Base-by-base conservation (phyloP, 2,113 vertebrate genomes). In the Regulus satrapa region DNA sequence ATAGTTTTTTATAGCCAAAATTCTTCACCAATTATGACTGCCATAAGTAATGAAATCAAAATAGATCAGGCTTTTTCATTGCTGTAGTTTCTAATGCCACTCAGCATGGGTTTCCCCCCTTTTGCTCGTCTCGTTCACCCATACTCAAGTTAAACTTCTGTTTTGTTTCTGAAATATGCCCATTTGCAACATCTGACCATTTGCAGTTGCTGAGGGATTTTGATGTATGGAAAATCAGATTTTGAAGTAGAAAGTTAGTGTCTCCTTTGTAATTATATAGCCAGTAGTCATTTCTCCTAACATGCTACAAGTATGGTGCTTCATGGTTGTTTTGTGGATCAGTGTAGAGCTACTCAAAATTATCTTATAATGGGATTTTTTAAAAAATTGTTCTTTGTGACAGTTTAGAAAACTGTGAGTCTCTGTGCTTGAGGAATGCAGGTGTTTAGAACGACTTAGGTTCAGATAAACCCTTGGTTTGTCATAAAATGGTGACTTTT, bases 361-460 rank as follows among this genome's bases (percentile, higher is more conserved):
- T 48, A 54, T 28, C 12, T 41, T 23, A 15, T 20, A 5, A 5
- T 4, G 17, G 21, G 5, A n/a, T 55, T 46, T 63, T n/a, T n/a
- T n/a, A n/a, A n/a, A n/a, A n/a, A n/a, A n/a, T 62, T 71, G 36
- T 28, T 59, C 23, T 14, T 18, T 56, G 10, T 45, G 48, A 24
- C 34, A 88, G 4, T 73, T 85, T 17, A 67, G n/a, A 63, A 63
- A 77, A 64, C 6, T 41, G 7, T 43, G 38, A 48, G 28, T 17
- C 58, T 74, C 8, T 18, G 4, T 25, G 81, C 14, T 69, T 0
- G 0, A 89, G 73, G 36, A 63, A 17, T 0, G 0, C n/a, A 12
- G 3, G 9, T 48, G 18, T 54, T 73, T 68, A 59, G 7, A 55
- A 46, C 34, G 13, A 43, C 4, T 9, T n/a, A 11, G 8, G 4